Conservation (phyloP, 2,888 invertebrate genomes). For the Acleris sparsana region DNA sequence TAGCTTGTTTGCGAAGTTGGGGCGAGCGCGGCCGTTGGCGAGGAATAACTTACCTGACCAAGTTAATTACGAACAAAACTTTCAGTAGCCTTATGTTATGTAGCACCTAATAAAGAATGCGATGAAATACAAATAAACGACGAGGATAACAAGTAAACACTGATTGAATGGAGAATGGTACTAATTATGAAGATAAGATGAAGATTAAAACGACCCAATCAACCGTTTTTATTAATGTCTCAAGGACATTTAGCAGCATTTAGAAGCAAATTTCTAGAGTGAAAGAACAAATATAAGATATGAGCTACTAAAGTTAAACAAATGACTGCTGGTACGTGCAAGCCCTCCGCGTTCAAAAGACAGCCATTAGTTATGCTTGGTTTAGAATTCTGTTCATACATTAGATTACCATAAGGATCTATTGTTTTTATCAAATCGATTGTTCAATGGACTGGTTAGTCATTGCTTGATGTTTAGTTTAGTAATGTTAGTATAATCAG, state of each 20-base stretch:
- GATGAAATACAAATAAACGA: neutral
- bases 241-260: too few relatives aligned
- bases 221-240: too few relatives aligned
- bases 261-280: slow-evolving; percentile 18
- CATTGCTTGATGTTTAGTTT: slow-evolving; percentile 19
- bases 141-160: neutral
- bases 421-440: slow-evolving; percentile 59
- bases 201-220: too few relatives aligned
- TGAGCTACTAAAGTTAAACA: slow-evolving; percentile 30
- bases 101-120: slow-evolving; percentile 1
- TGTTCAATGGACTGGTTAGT: slow-evolving; percentile 48
- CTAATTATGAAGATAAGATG: neutral
- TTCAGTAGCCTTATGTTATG: slow-evolving; percentile 3
- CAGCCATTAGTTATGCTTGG: slow-evolving; percentile 34
- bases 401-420: slow-evolving; percentile 59
- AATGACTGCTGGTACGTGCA: slow-evolving; percentile 25
- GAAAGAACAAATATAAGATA: slow-evolving; percentile 22
- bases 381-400: slow-evolving; percentile 55
- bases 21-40: slow-evolving; percentile 48
- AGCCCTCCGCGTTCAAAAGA: slow-evolving; percentile 25
- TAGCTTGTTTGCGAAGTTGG: slow-evolving; percentile 55
- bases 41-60: slow-evolving; percentile 55
- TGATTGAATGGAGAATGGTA: neutral
- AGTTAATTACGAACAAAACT: slow-evolving; percentile 56
- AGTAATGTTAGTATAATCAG: slow-evolving; percentile 30